phyloP scores from a whole-genome alignment of 2,888 invertebrate species.

The Drosophila borborema region DNA sequence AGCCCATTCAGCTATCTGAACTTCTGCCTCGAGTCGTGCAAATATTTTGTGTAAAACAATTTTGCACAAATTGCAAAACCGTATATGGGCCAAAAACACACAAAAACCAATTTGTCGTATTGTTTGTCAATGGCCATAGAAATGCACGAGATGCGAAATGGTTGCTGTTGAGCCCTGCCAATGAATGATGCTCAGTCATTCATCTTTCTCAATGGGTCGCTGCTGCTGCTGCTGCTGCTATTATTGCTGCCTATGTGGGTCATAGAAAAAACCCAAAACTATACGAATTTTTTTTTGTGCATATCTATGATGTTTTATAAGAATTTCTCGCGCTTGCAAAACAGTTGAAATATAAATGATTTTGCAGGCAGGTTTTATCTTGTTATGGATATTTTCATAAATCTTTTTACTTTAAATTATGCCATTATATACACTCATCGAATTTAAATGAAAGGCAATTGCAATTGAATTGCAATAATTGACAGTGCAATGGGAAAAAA shows the following conservation, averaged over 20 bases:
- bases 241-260: constrained; percentile 40
- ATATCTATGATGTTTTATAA: constrained; percentile 38
- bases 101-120: constrained; percentile 72
- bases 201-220: constrained; percentile 48
- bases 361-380: not conserved
- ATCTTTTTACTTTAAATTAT: too few species aligned
- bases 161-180: constrained; percentile 22
- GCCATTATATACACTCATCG: too few species aligned
- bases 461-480: too few species aligned
- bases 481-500: too few species aligned
- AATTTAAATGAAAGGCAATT: too few species aligned
- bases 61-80: constrained; percentile 64
- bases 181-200: constrained; percentile 66
- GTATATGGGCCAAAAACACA: constrained; percentile 52
- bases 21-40: constrained; percentile 39
- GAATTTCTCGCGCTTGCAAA: not conserved
- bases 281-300: constrained; percentile 14
- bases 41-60: constrained; percentile 70
- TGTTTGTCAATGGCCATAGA: constrained; percentile 60
- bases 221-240: not conserved
- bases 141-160: constrained; percentile 22
- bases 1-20: constrained; percentile 16
- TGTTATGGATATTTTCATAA: too few species aligned
- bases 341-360: not conserved
- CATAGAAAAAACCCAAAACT: constrained; percentile 35